Conservation (phyloP, 2,113 vertebrate species). For the Mustela lutreola region DNA sequence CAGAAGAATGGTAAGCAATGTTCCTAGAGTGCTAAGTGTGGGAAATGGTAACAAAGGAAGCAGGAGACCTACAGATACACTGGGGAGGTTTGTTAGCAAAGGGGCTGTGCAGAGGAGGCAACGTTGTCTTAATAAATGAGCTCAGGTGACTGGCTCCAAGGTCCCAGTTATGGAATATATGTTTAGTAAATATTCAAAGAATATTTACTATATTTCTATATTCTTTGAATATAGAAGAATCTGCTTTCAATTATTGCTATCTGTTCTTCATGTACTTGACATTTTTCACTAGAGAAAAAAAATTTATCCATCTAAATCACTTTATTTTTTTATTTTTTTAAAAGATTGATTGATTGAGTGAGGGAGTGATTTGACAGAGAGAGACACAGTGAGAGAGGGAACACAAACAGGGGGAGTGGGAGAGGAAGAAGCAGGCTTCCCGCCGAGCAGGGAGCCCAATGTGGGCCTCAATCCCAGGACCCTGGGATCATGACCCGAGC, state of each 20-base stretch:
- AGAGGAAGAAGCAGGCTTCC: too few relatives aligned
- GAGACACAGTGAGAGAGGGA: too few relatives aligned
- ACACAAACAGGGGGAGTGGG: too few relatives aligned
- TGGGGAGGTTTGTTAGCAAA: neutral
- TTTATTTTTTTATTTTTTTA: neutral
- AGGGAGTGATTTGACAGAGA: too few relatives aligned
- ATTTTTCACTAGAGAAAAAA: conserved; percentile 14
- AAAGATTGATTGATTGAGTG: too few relatives aligned
- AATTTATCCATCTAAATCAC: neutral
- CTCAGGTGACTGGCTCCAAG: neutral
- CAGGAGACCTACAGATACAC: neutral
- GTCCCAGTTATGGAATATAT: neutral
- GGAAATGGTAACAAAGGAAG: neutral
- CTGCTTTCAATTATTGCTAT: neutral
- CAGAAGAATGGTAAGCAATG: neutral
- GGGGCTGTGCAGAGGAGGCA: neutral
- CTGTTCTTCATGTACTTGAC: neutral
- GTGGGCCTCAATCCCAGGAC: too few relatives aligned
- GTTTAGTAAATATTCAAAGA: neutral
- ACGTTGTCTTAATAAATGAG: neutral
- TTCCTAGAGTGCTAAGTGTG: neutral
- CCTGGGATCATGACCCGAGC: too few relatives aligned
- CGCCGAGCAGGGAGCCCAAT: too few relatives aligned
- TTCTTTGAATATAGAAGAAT: neutral
- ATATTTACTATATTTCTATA: too few relatives aligned